Base-by-base conservation (phyloP, 1,140 invertebrate species). In the Aphaenogaster floridana region DNA sequence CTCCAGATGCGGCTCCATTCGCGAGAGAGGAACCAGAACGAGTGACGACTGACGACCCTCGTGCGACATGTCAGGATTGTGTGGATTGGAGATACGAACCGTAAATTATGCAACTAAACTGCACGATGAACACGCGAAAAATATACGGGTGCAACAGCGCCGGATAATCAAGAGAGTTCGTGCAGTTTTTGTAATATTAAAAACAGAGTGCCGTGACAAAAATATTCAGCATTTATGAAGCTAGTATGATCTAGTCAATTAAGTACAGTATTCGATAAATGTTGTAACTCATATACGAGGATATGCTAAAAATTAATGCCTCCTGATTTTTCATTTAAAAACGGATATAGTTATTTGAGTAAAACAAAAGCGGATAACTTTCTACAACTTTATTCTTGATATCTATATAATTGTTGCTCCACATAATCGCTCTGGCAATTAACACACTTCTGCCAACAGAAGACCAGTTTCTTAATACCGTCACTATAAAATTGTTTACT, bases 1-100 rank as follows among this genome's bases (percentile, higher is more conserved):
- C n/a, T 63, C 69, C 80, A 74, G 69, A 13, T 72, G 80, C 68
- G 42, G 42, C 48, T 50, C 54, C n/a, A 76, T 63, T 69, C 48
- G 48, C 36, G 79, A 15, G 4, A 45, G 52, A 57, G 9, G 52
- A n/a, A 21, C 11, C 52, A 15, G 39, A 9, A 59, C 42, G 11
- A 48, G 48, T 39, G 52, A 83, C 52, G 11, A 59, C 68, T 39
- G 52, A 83, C 52, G 11, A 59, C 68, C 74, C 54, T 61, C 28
- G 52, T 59, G 39, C 21, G 28, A 83, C 28, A 34, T 59, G 21
- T 71, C 50, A 48, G 17, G 69, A 36, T 45, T 48, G 21, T 15
- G n/a, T 50, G 13, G 15, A 57, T 21, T 8, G 7, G 9, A 17
- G 17, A 39, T 61, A 45, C n/a, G 39, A 48, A 48, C 17, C 7